These are phyloP conservation scores for Pipistrellus pipistrellus DNA, from an alignment of 2,797 vertebrate genomes.

Conservation along the genomic window DNA sequence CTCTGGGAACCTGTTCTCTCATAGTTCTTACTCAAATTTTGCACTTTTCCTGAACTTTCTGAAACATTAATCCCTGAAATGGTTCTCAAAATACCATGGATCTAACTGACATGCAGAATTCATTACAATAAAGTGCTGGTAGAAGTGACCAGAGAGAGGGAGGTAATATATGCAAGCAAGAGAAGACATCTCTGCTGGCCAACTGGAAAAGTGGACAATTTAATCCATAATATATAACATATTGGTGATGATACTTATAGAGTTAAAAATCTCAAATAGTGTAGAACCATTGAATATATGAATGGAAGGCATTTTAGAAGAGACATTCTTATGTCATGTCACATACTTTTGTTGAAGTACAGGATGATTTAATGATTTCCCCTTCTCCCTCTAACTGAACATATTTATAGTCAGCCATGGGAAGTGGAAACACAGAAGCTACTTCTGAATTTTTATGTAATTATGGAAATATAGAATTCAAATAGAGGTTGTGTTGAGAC, in stretches of 20 bases:
- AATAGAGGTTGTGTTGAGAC: not conserved
- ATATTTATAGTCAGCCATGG: not conserved
- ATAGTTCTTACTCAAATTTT: constrained; percentile 46
- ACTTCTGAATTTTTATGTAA: not conserved
- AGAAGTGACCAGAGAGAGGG: not conserved
- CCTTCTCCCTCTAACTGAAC: not conserved
- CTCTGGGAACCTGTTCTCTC: constrained; percentile 31
- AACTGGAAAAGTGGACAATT: not conserved
- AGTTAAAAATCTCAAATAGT: constrained; percentile 21
- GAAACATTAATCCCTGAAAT: constrained; percentile 67
- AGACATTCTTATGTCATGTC: not conserved
- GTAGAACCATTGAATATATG: not conserved
- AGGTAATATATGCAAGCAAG: not conserved
- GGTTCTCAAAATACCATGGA: constrained; percentile 47
- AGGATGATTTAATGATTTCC: not conserved
- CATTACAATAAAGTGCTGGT: not conserved
- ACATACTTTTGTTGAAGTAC: not conserved
- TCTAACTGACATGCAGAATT: constrained; percentile 28
- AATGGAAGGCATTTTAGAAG: constrained; percentile 34
- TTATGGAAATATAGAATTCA: not conserved
- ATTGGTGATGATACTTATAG: not conserved
- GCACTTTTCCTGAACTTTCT: constrained; percentile 62
- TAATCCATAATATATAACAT: not conserved
- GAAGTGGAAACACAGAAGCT: not conserved
- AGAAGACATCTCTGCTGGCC: not conserved